Evolutionary conservation across 2,113 vertebrate species (phyloP), one percentile per base, ranked within the genome.

Genomic region (Triplophysa rosa): DNA sequence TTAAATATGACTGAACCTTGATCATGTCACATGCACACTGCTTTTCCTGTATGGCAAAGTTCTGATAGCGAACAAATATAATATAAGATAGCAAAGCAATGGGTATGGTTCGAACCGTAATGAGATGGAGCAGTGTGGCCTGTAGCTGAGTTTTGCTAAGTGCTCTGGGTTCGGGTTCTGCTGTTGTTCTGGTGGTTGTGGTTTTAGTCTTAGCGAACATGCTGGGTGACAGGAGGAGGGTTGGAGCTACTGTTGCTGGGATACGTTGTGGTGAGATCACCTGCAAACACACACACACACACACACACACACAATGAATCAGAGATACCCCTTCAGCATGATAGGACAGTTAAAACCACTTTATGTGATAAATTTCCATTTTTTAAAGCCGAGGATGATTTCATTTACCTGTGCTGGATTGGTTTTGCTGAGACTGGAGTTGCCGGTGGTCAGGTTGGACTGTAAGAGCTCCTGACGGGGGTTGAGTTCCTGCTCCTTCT

Each of bases 401-500:
- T 37, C 7, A 37, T 37, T 68, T 33, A 81, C 79, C 64, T 75
- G 56, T 68, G 71, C 26, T 2, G 2, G 24, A 37, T 76, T 67
- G 0, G 85, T 88, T 68, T 91, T 91, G 33, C 92, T 95, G 47
- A 94, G 93, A 59, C 80, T 71, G 14, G 76, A 40, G 26, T 78
- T 1, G 66, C 79, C 68, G 17, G 75, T 45, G 23, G 81, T 0
- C 86, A 67, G 74, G 56, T 84, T 89, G 93, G 68, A 87, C 26
- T 11, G 91, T 82, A 77, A 87, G 90, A 45, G 86, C 19, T 12
- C 91, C 82, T 49, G 90, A 83, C 0, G 94, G 92, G 91, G 98
- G 89, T 90, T 93, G 8, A 96, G 95, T 2, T 96, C 96, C 82
- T 97, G 96, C 12, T 97, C 95, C 78, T 97, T 95, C 47, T 96